Conservation (phyloP, 92 coral and sea anemone species). For the Blastomussa wellsi region DNA sequence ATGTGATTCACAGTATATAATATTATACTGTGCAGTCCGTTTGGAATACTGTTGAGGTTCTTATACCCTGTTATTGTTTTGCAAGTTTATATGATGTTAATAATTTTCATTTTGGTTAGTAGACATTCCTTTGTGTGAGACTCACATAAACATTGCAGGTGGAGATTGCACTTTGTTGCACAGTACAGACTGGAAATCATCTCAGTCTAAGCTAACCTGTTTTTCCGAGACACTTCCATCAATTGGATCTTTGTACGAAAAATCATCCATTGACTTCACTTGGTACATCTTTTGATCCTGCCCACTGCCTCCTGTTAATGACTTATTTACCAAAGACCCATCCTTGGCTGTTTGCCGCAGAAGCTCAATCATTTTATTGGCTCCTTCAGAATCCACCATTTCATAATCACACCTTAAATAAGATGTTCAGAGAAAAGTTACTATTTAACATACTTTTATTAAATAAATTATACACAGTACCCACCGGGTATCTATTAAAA, state of each 20-base stretch:
- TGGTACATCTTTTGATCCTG: constrained; percentile 78
- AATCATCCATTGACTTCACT: constrained; percentile 86
- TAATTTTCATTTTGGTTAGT: too few relatives aligned
- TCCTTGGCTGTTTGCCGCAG: constrained; percentile 71
- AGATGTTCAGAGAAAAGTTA: not conserved
- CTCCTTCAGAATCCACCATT: constrained; percentile 78
- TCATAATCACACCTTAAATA: constrained; percentile 85
- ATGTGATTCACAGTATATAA: too few relatives aligned
- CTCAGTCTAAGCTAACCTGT: constrained; percentile 74
- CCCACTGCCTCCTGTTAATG: constrained; percentile 69
- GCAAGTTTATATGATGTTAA: too few relatives aligned
- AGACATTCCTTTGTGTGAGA: too few relatives aligned
- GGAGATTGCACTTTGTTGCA: too few relatives aligned
- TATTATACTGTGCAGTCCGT: too few relatives aligned
- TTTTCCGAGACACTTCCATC: constrained; percentile 76
- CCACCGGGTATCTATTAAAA: not conserved
- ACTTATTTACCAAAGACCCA: constrained; percentile 69
- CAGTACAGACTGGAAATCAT: too few relatives aligned
- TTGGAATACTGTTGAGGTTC: too few relatives aligned
- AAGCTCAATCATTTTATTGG: constrained; percentile 77
- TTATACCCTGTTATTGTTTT: too few relatives aligned
- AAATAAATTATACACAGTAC: too few relatives aligned
- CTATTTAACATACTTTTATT: too few relatives aligned
- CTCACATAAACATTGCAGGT: too few relatives aligned
- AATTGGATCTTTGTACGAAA: constrained; percentile 94